A percentile compares a stretch with the other conserved stretches of the same genome.
These are phyloP conservation scores for Megathymus violae DNA, from an alignment of 1,140 invertebrate genomes.

Conservation along the genomic window DNA sequence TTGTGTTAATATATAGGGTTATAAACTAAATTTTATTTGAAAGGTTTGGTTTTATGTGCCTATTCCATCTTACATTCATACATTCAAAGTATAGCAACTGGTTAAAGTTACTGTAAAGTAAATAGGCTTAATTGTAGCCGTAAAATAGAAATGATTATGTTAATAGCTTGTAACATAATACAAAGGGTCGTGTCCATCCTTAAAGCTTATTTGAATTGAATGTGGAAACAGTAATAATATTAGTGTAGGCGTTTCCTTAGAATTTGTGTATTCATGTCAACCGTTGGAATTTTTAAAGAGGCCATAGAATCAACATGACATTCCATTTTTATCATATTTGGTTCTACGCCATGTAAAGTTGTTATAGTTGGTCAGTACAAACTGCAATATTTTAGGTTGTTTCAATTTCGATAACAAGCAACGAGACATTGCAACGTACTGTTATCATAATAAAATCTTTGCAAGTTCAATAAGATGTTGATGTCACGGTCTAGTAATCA, in stretches of 20 bases:
- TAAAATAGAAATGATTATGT: conserved; percentile 22
- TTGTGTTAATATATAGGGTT: no score
- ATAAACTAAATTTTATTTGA: no score
- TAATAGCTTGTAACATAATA: conserved; percentile 19
- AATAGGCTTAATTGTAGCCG: conserved; percentile 9
- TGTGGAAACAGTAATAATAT: conserved; percentile 46
- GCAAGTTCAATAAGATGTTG: conserved; percentile 6
- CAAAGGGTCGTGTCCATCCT: conserved; percentile 36
- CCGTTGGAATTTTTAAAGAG: conserved; percentile 47
- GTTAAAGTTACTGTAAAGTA: conserved; percentile 8
- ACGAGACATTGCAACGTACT: not conserved
- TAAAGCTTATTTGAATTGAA: conserved; percentile 63
- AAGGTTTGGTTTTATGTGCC: no score
- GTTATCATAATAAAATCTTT: conserved; percentile 1
- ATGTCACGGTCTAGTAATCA: conserved; percentile 26
- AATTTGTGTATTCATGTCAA: conserved; percentile 47
- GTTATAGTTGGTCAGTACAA: no score
- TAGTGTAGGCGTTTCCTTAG: conserved; percentile 47
- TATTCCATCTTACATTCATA: no score
- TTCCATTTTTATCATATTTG: no score
- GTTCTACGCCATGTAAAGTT: no score
- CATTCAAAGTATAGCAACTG: not conserved
- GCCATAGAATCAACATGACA: conserved; percentile 11
- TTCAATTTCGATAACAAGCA: no score
- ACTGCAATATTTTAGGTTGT: no score